phyloP scores from a whole-genome alignment of 1,140 invertebrate genomes.

The Popillia japonica region DNA sequence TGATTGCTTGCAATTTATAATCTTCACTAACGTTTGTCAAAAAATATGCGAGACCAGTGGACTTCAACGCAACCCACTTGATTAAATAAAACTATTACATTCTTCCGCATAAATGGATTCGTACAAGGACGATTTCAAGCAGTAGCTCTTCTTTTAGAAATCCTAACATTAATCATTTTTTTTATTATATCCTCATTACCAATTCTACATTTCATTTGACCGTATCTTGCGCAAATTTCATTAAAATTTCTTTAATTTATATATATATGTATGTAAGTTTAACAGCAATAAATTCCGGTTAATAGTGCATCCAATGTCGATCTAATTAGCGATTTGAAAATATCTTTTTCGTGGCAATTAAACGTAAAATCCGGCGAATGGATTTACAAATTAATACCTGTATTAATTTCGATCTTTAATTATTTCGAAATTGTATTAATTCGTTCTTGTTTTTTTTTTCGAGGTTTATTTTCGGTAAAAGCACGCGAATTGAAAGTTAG shows the following conservation, averaged over 20 bases:
- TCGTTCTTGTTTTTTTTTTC: background rate
- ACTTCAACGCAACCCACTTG: no score
- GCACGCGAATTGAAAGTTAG: background rate
- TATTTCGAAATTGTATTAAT: background rate
- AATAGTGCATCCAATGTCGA: background rate
- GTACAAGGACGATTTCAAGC: no score
- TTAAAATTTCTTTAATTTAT: background rate
- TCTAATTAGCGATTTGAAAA: background rate
- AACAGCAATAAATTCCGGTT: slow-evolving; percentile 4
- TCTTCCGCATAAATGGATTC: no score
- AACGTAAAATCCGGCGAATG: background rate
- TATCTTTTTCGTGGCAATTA: slow-evolving; percentile 23
- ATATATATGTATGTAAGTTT: slow-evolving; percentile 1
- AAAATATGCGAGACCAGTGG: no score
- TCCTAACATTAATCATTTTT: no score
- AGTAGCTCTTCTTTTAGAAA: no score
- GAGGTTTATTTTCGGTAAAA: slow-evolving; percentile 13
- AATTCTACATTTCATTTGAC: background rate
- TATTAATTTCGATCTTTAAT: slow-evolving; percentile 23
- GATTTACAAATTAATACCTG: background rate
- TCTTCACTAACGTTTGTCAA: no score
- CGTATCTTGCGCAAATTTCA: background rate
- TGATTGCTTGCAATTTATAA: no score
- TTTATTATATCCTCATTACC: background rate
- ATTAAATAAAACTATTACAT: no score